Evolutionary conservation across 2,113 vertebrate species (phyloP).

Genomic region (Notechis scutatus): DNA sequence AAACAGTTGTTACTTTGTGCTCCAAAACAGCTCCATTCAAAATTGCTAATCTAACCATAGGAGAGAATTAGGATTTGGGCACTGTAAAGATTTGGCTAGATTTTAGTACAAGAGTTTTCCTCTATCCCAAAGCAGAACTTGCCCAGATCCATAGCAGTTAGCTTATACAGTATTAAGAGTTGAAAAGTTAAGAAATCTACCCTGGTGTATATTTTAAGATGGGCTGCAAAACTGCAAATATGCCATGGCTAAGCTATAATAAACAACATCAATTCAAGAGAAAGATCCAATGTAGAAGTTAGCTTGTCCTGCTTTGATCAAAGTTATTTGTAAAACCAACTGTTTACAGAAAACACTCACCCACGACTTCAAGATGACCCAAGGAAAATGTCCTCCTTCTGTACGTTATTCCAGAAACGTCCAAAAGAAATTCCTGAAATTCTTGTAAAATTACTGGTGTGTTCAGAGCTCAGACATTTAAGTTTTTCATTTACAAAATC

Average conservation of each 20-base stretch:
- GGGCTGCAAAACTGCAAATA: background rate
- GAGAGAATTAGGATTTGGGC: no score
- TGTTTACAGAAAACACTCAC: fast-evolving
- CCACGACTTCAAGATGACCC: background rate
- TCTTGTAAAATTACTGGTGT: background rate
- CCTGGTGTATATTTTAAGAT: background rate
- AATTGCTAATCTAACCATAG: background rate
- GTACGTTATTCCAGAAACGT: background rate
- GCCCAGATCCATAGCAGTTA: background rate
- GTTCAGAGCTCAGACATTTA: background rate
- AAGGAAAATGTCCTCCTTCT: background rate
- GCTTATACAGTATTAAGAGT: background rate
- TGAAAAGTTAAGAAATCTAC: background rate
- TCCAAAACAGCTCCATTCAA: background rate
- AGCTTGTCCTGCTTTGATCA: background rate
- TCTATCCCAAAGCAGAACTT: background rate
- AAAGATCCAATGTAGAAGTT: background rate
- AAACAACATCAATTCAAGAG: background rate
- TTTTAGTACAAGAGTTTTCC: background rate
- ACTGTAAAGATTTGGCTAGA: background rate
- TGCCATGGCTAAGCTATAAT: background rate
- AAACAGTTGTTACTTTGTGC: background rate
- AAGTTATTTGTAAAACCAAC: background rate
- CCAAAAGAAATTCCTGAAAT: background rate
- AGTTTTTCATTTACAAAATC: background rate